phyloP scores from a whole-genome alignment of 2,113 vertebrate species.

The Barnardius zonarius region DNA sequence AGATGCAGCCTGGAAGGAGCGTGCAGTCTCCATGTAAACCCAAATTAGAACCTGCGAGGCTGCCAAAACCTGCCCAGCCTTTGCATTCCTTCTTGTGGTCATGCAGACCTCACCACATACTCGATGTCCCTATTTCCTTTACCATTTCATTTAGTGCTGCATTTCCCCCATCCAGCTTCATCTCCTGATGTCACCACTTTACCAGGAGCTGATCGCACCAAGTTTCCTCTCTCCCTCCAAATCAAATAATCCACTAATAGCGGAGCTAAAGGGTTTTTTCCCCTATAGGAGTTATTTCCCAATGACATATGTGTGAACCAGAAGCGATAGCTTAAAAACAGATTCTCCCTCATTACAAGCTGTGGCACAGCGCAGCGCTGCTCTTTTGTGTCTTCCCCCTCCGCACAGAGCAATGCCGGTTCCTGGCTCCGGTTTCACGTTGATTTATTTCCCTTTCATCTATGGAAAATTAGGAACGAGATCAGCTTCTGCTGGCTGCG shows the following conservation, averaged over 20 bases:
- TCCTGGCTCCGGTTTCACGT: background rate
- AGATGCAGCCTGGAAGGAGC: background rate
- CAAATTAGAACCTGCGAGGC: background rate
- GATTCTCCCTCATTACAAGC: background rate
- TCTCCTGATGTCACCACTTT: background rate
- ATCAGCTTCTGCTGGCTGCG: background rate
- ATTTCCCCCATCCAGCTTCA: background rate
- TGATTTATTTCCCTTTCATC: constrained; percentile 34
- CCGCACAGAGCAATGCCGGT: accelerated
- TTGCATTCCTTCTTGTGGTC: background rate
- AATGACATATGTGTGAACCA: background rate
- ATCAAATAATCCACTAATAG: background rate
- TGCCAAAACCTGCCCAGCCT: background rate
- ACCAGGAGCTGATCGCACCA: background rate
- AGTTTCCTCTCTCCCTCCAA: background rate
- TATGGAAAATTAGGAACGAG: background rate
- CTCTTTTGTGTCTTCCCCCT: background rate
- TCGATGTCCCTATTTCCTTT: background rate
- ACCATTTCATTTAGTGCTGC: background rate
- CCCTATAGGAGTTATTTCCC: background rate
- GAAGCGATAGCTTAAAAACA: background rate
- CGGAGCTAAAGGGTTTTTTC: background rate
- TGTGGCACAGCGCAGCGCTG: background rate
- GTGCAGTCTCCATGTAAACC: accelerated
- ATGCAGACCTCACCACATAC: background rate